phyloP scores from a whole-genome alignment of 2,797 vertebrate species.

The Vireo griseus region DNA sequence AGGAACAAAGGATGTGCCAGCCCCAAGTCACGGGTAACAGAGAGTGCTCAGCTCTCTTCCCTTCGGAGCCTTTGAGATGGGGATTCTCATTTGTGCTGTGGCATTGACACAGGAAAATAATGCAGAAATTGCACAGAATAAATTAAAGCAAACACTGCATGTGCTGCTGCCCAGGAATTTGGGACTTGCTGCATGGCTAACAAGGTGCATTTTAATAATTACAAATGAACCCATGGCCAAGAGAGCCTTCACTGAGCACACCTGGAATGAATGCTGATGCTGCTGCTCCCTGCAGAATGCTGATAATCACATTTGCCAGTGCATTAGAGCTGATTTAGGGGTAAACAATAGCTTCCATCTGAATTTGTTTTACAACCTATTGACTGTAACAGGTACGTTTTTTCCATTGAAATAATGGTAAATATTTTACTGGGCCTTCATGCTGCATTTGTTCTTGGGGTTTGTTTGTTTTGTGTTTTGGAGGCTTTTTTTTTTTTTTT shows the following conservation, averaged over 20 bases:
- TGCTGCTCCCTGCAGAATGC: not conserved
- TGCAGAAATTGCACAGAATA: not conserved
- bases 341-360: slow-evolving; percentile 21
- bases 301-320: slow-evolving; percentile 31
- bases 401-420: slow-evolving; percentile 31
- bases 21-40: rapidly evolving
- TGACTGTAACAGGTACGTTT: not conserved
- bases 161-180: not conserved
- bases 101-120: not conserved
- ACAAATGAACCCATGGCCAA: slow-evolving; percentile 20
- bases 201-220: slow-evolving; percentile 38
- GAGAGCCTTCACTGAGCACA: slow-evolving; percentile 13
- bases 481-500: not conserved
- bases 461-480: not conserved
- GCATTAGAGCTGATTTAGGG: slow-evolving; percentile 37
- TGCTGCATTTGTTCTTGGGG: slow-evolving; percentile 32
- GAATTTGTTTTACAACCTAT: not conserved
- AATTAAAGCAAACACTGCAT: not conserved
- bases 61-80: not conserved
- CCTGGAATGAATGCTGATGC: slow-evolving; percentile 44
- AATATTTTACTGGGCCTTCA: slow-evolving; percentile 55
- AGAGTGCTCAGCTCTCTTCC: not conserved
- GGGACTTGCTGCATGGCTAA: not conserved
- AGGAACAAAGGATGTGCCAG: not conserved
- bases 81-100: not conserved